Evolutionary conservation across 2,797 vertebrate genomes (phyloP).

Genomic region (Phalanger gymnotis): DNA sequence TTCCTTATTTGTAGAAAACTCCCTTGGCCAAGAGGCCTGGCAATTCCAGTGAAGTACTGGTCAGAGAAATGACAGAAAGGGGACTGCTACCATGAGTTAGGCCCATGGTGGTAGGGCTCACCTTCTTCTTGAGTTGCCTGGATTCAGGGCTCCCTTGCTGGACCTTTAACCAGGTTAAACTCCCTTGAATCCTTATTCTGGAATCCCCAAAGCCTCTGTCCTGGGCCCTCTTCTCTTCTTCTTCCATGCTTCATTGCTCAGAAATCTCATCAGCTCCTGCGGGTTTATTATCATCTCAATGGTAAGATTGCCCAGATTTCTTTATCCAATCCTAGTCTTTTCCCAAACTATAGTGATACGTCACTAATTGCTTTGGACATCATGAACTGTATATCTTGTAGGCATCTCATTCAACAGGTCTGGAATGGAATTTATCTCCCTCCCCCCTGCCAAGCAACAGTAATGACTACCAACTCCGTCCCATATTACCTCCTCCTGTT

Average conservation of each 20-base stretch:
- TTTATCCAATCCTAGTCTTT: not conserved
- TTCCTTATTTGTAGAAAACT: not conserved
- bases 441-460: not conserved
- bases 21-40: not conserved
- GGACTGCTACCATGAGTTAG: not conserved
- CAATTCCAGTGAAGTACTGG: not conserved
- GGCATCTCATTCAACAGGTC: not conserved
- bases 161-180: not conserved
- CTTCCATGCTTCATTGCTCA: not conserved
- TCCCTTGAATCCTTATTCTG: not conserved
- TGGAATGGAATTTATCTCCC: not conserved
- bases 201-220: not conserved
- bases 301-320: not conserved
- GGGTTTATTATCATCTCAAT: not conserved
- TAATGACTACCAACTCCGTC: not conserved
- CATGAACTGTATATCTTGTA: not conserved
- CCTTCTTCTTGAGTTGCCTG: not conserved
- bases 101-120: not conserved
- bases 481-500: not conserved
- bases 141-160: not conserved
- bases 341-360: not conserved
- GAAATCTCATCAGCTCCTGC: not conserved
- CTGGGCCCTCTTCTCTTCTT: not conserved
- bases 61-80: not conserved
- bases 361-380: not conserved